Base-by-base conservation (phyloP, 1,140 invertebrate genomes). In the Manduca sexta region DNA sequence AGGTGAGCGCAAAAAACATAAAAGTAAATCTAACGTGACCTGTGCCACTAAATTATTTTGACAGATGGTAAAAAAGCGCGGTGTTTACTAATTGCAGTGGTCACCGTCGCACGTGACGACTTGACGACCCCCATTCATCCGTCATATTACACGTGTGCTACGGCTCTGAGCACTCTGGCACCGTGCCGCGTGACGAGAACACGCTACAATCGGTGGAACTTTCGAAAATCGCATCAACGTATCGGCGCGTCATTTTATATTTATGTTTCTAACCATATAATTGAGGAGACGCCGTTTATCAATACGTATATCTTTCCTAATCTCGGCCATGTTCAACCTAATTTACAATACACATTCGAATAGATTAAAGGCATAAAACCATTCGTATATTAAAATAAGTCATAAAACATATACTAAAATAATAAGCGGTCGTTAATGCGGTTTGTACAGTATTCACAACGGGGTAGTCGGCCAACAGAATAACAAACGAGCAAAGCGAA, bases 401-500 rank as follows among this genome's bases (percentile, higher is more conserved):
- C 21, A 8, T 40, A 40, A 18, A 17, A 14, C 13, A 17, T 16
- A 17, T 34, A 13, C 35, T 26, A 40, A 14, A 11, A 18, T 17
- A 17, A 17, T 18, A 18, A 40, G 38, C 4, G 1, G 21, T 8
- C 4, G 21, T 26, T 26, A 26, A 26, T 5, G 21, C 21, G 21
- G 21, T 8, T 26, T 5, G 21, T 26, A 8, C 21, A 26, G 8
- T 26, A 26, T 26, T 26, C 21, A 16, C 31, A 45, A 45, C 45
- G 34, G 40, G 58, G 60, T 60, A 66, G 60, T 69, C 62, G 64
- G 58, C 60, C 56, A 71, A 57, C 65, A 71, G 62, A 81, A 76
- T 75, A 84, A 76, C 72, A 81, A 82, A 81, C 79, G 74, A 79
- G 74, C 73, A 82, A 80, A 84, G 73, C 79, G 72, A 80, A 65